Base-by-base conservation (phyloP, 37 sponge, comb jelly and placozoan genomes). In the Corticium candelabrum region DNA sequence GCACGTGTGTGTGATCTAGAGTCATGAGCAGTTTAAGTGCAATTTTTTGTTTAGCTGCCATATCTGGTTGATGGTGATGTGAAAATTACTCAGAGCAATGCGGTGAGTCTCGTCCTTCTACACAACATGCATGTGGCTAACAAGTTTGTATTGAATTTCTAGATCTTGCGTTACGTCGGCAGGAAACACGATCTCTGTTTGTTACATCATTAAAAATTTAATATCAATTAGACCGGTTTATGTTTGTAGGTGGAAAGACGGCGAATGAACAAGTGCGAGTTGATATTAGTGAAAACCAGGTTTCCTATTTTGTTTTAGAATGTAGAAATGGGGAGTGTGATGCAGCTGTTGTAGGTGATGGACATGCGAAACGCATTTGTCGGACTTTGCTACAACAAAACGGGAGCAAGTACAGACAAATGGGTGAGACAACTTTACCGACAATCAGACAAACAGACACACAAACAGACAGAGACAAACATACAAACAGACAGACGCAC, bases 1-100 rank as follows among this genome's bases (percentile, higher is more conserved):
- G n/a, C n/a, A n/a, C n/a, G n/a, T n/a, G n/a, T n/a, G n/a, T n/a
- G n/a, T n/a, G n/a, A n/a, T n/a, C n/a, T n/a, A n/a, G n/a, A n/a
- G n/a, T n/a, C n/a, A n/a, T n/a, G n/a, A n/a, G n/a, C n/a, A n/a
- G n/a, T n/a, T n/a, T n/a, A n/a, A n/a, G n/a, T n/a, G n/a, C n/a
- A n/a, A n/a, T n/a, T n/a, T n/a, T n/a, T n/a, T 29, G 33, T 76
- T 5, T 62, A 92, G 89, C 82, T 94, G 3, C 95, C 95, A 15
- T 94, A 94, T 57, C 74, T 88, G 27, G 86, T 94, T 40, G 95
- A 94, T 83, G 95, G 95, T 0, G 91, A 94, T 35, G 1, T 88
- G 32, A 90, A 94, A 75, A 79, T 94, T 33, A 86, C 87, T 1
- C 86, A 94, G 74, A 84, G 83, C 68, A 77, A 80, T 37, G 91